Conservation (phyloP, 2,797 vertebrate species). For the Hyperoplus lanceolatus region DNA sequence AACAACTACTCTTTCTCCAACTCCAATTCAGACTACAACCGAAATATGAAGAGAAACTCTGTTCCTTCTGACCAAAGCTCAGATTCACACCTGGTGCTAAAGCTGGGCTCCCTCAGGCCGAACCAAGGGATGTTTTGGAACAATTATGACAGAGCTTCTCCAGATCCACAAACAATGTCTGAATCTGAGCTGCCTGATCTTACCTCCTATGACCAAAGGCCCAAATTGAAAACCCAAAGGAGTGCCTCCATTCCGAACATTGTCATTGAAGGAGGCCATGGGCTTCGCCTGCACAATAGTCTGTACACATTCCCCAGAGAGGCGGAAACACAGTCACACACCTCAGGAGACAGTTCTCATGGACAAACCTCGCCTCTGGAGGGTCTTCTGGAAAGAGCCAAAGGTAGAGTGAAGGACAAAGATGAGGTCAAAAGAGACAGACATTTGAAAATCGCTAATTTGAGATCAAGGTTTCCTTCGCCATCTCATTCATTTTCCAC, state of each 20-base stretch:
- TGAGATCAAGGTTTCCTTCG: constrained; percentile 24
- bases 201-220: constrained; percentile 44
- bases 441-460: constrained; percentile 9
- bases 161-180: constrained; percentile 65
- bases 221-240: constrained; percentile 68
- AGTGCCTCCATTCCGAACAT: constrained; percentile 75
- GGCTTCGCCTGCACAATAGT: background rate
- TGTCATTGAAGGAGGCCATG: constrained; percentile 18
- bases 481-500: constrained; percentile 55
- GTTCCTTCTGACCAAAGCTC: constrained; percentile 34
- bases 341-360: background rate
- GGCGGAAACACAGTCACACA: background rate
- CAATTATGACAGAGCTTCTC: constrained; percentile 37
- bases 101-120: constrained; percentile 70
- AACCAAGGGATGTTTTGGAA: constrained; percentile 69
- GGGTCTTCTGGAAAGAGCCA: constrained; percentile 78
- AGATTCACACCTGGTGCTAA: constrained; percentile 70
- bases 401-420: constrained; percentile 63
- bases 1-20: constrained; percentile 65
- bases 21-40: constrained; percentile 65
- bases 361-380: constrained; percentile 64
- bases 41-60: constrained; percentile 51
- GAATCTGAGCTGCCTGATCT: constrained; percentile 69
- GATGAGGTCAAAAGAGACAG: constrained; percentile 42
- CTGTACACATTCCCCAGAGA: background rate